Evolutionary conservation across 2,797 vertebrate genomes (phyloP).

Genomic region (Falco rusticolus): DNA sequence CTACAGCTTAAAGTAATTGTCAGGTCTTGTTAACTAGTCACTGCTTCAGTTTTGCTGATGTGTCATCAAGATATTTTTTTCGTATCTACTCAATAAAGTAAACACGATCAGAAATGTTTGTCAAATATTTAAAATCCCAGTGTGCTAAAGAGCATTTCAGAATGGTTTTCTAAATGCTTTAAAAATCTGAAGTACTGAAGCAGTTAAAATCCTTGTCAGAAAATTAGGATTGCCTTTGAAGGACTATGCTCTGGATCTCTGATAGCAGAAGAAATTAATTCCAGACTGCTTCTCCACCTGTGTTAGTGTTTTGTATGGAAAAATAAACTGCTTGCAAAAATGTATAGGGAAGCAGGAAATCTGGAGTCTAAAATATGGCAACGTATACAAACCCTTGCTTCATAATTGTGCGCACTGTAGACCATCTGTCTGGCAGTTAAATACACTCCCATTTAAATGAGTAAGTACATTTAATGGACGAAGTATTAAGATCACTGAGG

Average conservation of each 20-base stretch:
- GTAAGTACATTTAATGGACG: slow-evolving; percentile 67
- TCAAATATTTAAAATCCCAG: slow-evolving; percentile 29
- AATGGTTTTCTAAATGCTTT: neutral
- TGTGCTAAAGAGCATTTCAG: neutral
- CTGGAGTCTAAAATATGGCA: slow-evolving; percentile 53
- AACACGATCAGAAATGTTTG: neutral
- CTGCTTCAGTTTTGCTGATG: neutral
- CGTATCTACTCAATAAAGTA: neutral
- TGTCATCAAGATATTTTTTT: neutral
- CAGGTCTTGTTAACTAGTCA: neutral
- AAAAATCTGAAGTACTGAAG: neutral
- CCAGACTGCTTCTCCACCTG: slow-evolving; percentile 54
- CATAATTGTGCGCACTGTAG: slow-evolving; percentile 58
- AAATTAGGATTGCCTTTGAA: slow-evolving; percentile 4
- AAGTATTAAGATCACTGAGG: slow-evolving; percentile 74
- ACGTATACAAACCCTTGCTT: slow-evolving; percentile 49
- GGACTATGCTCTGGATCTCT: slow-evolving; percentile 7
- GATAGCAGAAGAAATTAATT: slow-evolving; percentile 39
- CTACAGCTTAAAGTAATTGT: neutral
- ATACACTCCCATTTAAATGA: slow-evolving; percentile 67
- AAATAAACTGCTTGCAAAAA: slow-evolving; percentile 59
- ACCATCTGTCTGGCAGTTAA: slow-evolving; percentile 75
- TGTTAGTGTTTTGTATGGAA: slow-evolving; percentile 39
- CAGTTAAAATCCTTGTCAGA: slow-evolving; percentile 3
- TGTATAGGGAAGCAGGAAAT: slow-evolving; percentile 53